Conservation (phyloP, 2,797 vertebrate species). For the Trematocara caparti region DNA sequence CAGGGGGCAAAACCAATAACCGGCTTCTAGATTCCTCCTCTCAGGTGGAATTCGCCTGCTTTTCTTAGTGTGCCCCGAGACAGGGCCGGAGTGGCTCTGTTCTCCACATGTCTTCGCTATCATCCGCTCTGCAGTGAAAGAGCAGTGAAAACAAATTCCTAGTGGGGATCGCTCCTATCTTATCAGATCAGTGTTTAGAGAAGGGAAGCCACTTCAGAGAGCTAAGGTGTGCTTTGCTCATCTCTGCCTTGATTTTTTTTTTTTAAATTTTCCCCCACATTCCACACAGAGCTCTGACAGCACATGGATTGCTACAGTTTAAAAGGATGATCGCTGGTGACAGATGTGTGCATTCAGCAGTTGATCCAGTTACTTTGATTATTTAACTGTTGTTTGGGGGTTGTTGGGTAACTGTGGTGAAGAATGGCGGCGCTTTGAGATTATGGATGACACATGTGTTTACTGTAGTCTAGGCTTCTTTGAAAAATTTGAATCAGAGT, state of each 20-base stretch:
- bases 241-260: conserved; percentile 3
- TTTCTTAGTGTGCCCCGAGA: conserved; percentile 9
- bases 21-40: conserved; percentile 7
- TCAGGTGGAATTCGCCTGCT: conserved; percentile 22
- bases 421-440: neutral
- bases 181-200: conserved; percentile 69
- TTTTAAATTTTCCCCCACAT: neutral
- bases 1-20: conserved; percentile 31
- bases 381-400: conserved; percentile 22
- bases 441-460: neutral
- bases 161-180: conserved; percentile 53
- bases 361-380: conserved; percentile 29
- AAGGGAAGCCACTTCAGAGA: conserved; percentile 56
- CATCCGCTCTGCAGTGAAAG: conserved; percentile 19
- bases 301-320: neutral
- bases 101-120: conserved; percentile 15
- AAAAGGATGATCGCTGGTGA: conserved; percentile 11
- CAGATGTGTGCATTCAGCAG: conserved; percentile 22
- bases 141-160: conserved; percentile 57
- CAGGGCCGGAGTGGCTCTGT: conserved; percentile 18
- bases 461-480: neutral
- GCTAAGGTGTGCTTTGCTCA: conserved; percentile 36
- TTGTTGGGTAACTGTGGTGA: conserved; percentile 13
- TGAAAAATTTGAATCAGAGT: neutral
- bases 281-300: conserved; percentile 5